Conservation (phyloP, 1,140 invertebrate genomes). For the Drosophila biarmipes region DNA sequence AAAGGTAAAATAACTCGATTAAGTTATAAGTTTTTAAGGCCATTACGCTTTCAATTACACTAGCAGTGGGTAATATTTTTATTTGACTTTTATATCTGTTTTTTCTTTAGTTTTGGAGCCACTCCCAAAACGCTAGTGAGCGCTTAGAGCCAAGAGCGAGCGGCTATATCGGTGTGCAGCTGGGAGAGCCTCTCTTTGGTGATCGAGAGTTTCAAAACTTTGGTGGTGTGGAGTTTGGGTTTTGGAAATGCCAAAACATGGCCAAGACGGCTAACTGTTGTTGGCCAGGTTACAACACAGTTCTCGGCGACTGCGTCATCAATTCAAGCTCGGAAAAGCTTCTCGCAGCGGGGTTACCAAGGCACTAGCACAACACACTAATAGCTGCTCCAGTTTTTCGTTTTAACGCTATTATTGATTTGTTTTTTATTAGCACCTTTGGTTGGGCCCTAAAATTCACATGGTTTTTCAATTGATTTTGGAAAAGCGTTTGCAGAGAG, state of each 20-base stretch:
- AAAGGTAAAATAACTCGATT: background rate
- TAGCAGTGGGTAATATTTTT: conserved; percentile 42
- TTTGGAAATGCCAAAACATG: conserved; percentile 78
- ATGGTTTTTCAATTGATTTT: background rate
- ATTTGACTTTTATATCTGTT: conserved; percentile 19
- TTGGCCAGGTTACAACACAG: conserved; percentile 60
- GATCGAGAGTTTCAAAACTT: conserved; percentile 33
- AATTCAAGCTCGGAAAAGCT: conserved; percentile 49
- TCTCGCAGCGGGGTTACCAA: conserved; percentile 38
- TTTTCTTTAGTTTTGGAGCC: conserved; percentile 66
- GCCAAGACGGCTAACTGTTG: conserved; percentile 54
- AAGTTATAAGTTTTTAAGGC: background rate
- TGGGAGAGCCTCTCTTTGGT: conserved; percentile 24
- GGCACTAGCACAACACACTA: conserved; percentile 45
- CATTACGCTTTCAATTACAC: conserved; percentile 17
- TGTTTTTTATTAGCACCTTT: conserved; percentile 3
- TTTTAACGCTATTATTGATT: conserved; percentile 31
- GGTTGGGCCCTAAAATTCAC: background rate
- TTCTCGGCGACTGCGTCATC: conserved; percentile 68
- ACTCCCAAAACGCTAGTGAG: conserved; percentile 71
- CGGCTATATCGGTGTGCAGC: conserved; percentile 10
- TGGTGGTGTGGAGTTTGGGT: conserved; percentile 35
- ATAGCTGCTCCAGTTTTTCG: conserved; percentile 45
- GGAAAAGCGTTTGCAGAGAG: conserved; percentile 18
- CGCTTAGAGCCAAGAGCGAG: conserved; percentile 70